A percentile compares a stretch with the other conserved stretches of the same genome.
Evolutionary conservation across 2,113 vertebrate genomes (phyloP).

Genomic region (Numida meleagris): DNA sequence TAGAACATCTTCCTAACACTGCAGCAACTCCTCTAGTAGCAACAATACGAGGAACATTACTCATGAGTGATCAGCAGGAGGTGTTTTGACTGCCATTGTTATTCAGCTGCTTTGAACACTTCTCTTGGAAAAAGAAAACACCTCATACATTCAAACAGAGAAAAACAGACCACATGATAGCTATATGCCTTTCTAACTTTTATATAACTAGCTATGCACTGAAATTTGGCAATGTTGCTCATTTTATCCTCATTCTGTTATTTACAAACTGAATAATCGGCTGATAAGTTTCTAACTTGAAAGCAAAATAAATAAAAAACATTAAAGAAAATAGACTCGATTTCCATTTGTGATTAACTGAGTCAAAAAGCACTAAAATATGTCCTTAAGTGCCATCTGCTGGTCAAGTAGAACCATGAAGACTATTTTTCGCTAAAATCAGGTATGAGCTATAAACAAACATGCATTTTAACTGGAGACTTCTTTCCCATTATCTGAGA

Average conservation of each 20-base stretch:
- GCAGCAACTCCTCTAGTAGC: neutral
- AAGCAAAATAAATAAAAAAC: neutral
- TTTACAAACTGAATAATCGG: neutral
- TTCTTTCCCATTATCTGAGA: neutral
- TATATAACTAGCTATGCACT: neutral
- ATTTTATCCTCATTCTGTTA: neutral
- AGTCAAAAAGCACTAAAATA: neutral
- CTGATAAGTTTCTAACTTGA: neutral
- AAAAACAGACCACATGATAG: neutral
- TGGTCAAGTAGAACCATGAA: neutral
- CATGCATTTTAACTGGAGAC: neutral
- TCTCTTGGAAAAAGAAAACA: neutral
- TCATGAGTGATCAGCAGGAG: neutral
- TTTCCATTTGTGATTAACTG: neutral
- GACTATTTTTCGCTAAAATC: neutral
- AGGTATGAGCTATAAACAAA: neutral
- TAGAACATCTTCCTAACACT: neutral
- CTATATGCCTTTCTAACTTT: neutral
- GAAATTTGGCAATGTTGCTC: neutral
- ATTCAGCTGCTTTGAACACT: neutral
- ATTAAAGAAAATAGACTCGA: neutral
- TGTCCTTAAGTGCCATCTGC: conserved; percentile 27
- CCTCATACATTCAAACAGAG: neutral
- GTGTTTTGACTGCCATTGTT: neutral
- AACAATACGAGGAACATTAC: neutral